Conservation (phyloP, 2,888 invertebrate species). For the Phorcus lineatus region DNA sequence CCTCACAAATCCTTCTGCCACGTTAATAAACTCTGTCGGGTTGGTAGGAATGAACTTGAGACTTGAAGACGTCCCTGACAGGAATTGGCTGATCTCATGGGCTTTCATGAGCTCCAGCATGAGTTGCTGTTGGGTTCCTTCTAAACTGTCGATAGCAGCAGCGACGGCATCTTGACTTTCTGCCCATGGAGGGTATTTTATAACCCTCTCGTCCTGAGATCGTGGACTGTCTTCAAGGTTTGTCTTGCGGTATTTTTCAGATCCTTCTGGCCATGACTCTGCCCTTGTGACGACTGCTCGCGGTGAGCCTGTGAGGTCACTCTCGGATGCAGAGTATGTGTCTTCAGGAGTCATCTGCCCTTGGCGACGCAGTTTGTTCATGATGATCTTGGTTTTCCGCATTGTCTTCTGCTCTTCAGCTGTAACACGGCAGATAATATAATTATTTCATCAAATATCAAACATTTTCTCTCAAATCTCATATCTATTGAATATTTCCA, state of each 20-base stretch:
- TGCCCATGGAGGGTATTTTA: constrained; percentile 43
- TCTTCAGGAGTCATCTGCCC: constrained; percentile 59
- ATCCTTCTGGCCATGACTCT: neutral
- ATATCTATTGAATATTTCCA: too few species aligned
- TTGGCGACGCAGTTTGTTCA: constrained; percentile 66
- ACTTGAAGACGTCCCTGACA: constrained; percentile 54
- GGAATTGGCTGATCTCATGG: constrained; percentile 58
- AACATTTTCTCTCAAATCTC: neutral
- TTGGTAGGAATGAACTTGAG: constrained; percentile 52
- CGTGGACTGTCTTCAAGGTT: neutral
- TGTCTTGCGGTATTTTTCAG: neutral
- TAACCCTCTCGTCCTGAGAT: neutral
- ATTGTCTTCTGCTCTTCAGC: constrained; percentile 69
- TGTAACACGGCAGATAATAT: constrained; percentile 39
- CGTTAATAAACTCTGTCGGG: constrained; percentile 68
- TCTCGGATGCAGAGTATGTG: constrained; percentile 49
- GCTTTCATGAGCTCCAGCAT: constrained; percentile 55
- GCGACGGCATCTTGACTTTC: constrained; percentile 46
- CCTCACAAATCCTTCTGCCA: constrained; percentile 70
- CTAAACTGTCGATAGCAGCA: constrained; percentile 42
- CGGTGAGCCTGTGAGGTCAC: constrained; percentile 39
- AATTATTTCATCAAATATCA: neutral
- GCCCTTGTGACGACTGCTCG: constrained; percentile 16
- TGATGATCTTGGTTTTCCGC: constrained; percentile 69
- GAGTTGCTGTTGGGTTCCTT: constrained; percentile 42